Evolutionary conservation across 2,797 vertebrate genomes (phyloP).

Genomic region (Enteromius fasciolatus): DNA sequence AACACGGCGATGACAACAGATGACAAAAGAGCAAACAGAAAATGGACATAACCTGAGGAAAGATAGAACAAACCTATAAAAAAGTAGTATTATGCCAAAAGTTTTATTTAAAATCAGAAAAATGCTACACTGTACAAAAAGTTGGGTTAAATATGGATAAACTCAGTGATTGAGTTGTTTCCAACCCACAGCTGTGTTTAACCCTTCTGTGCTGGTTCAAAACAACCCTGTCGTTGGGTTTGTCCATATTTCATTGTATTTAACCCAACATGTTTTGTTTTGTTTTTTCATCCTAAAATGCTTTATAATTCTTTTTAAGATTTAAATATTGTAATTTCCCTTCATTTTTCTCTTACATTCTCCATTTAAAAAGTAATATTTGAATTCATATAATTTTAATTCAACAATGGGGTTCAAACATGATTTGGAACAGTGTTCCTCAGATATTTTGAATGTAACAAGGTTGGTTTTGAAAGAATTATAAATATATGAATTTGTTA

Average conservation of each 20-base stretch:
- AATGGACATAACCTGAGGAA: conserved; percentile 39
- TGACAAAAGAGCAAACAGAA: conserved; percentile 17
- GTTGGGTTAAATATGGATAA: no score
- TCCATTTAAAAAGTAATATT: not conserved
- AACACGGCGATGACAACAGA: conserved; percentile 32
- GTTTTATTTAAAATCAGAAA: not conserved
- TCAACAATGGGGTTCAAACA: not conserved
- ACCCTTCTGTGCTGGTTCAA: no score
- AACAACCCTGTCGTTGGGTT: no score
- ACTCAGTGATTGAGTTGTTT: no score
- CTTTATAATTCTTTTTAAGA: not conserved
- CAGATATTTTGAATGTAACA: not conserved
- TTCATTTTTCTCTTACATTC: not conserved
- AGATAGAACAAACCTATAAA: not conserved
- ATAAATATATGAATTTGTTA: not conserved
- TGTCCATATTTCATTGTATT: no score
- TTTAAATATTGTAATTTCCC: not conserved
- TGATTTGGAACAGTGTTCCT: not conserved
- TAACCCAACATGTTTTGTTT: no score
- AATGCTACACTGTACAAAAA: not conserved
- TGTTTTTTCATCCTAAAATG: not conserved
- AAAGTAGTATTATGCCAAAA: not conserved
- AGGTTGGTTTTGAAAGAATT: not conserved
- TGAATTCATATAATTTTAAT: not conserved
- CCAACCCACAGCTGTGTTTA: no score